Base-by-base conservation (phyloP, 2,113 vertebrate species). In the Stigmatopora argus region DNA sequence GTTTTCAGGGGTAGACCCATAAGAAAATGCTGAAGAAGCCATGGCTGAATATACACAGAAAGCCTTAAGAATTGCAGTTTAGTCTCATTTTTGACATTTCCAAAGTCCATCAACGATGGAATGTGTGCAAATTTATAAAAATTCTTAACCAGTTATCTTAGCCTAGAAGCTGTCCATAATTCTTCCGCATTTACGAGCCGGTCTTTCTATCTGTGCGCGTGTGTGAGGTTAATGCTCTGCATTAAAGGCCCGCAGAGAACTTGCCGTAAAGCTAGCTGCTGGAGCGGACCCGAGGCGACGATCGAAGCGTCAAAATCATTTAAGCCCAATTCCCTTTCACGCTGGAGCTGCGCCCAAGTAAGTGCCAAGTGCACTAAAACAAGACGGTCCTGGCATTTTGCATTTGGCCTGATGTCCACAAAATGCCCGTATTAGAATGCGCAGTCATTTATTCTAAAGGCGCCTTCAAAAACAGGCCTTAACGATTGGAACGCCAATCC, bases 231-330 rank as follows among this genome's bases (percentile, higher is more conserved):
- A 61, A 61, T 45, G 59, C 13, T n/a, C 19, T 45, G 41, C 59
- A 61, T 61, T 61, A 61, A 45, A 45, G 59, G 59, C 41, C 59
- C 59, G n/a, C 59, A 61, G 59, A 61, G 59, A 23, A 14, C 41
- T 46, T 12, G 59, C 59, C n/a, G 19, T 45, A 45, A 61, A 61
- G 41, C 38, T 21, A 19, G 21, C 59, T 14, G 38, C 19, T 41
- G 11, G 19, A 61, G 41, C 59, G 11, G 41, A 46, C n/a, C 59
- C 59, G 19, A n/a, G 41, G 59, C 59, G 38, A 19, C 41, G 35
- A 61, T 61, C 38, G n/a, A 61, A 44, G 38, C 38, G 41, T 46
- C 59, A 61, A 61, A 61, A 61, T 61, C 59, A 61, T 61, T 61
- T 61, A 61, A 45, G 38, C 38, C 59, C 59, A 17, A 61, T 61